Evolutionary conservation across 2,888 invertebrate genomes (phyloP).

Genomic region (Thymelicus sylvestris): DNA sequence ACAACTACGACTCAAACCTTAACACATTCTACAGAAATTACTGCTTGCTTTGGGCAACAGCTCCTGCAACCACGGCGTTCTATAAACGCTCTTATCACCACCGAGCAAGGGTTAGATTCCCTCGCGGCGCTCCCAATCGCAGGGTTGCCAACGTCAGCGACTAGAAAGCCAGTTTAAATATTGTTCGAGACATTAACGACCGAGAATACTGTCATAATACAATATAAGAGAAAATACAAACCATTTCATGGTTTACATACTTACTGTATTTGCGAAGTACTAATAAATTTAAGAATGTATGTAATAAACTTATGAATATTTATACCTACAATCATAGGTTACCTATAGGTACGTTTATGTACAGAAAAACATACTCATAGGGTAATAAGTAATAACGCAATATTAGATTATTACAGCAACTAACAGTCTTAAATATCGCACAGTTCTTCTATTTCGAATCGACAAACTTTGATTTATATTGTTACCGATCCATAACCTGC

Average conservation of each 20-base stretch:
- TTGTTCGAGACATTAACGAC: conserved; percentile 36
- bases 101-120: neutral
- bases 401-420: too few relatives aligned
- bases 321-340: too few relatives aligned
- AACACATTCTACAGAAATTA: conserved; percentile 28
- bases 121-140: neutral
- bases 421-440: too few relatives aligned
- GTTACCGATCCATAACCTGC: too few relatives aligned
- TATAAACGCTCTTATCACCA: conserved; percentile 6
- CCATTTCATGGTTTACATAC: conserved; percentile 15
- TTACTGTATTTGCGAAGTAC: conserved; percentile 31
- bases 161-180: conserved; percentile 37
- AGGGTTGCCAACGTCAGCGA: conserved; percentile 26
- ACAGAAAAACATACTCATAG: too few relatives aligned
- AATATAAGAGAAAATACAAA: conserved; percentile 28
- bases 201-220: conserved; percentile 31
- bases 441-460: too few relatives aligned
- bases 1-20: conserved; percentile 1
- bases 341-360: too few relatives aligned
- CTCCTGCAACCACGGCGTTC: neutral
- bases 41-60: conserved; percentile 26
- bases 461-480: too few relatives aligned
- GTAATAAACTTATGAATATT: too few relatives aligned
- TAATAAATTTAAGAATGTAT: too few relatives aligned
- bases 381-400: too few relatives aligned